Percentiles rank a stretch among this genome's conserved stretches.
phyloP scores from a whole-genome alignment of 1,140 invertebrate genomes.

The Drosophila guanche region DNA sequence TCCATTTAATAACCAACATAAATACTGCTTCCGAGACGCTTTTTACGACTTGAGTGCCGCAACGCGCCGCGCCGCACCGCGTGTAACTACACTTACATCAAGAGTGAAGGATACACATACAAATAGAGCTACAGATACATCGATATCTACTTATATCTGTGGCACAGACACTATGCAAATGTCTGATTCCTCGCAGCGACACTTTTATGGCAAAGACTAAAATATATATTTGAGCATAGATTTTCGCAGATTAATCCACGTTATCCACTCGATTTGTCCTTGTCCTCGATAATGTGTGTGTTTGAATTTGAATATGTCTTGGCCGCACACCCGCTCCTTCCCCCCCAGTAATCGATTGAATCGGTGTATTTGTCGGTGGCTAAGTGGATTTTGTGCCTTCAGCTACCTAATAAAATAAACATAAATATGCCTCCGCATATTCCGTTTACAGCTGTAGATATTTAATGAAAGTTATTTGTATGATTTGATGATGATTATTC shows the following conservation, averaged over 20 bases:
- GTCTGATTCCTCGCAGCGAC: conserved; percentile 55
- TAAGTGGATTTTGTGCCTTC: too few species aligned
- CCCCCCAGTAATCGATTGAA: too few species aligned
- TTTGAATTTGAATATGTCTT: conserved; percentile 59
- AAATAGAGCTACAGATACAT: conserved; percentile 8
- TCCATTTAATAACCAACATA: conserved; percentile 81
- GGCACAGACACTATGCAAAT: conserved; percentile 44
- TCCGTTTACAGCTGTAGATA: too few species aligned
- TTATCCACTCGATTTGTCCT: conserved; percentile 45
- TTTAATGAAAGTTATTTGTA: too few species aligned
- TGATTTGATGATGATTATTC: too few species aligned
- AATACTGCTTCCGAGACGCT: conserved; percentile 68
- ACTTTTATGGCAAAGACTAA: conserved; percentile 50
- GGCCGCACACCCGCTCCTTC: too few species aligned
- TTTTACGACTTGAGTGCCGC: conserved; percentile 70
- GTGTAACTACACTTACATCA: conserved; percentile 56
- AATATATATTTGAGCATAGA: conserved; percentile 28
- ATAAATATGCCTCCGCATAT: too few species aligned
- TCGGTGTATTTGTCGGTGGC: too few species aligned
- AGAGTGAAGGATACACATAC: conserved; percentile 23
- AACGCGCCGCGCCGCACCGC: conserved; percentile 13
- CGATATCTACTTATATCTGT: background rate
- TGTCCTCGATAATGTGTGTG: conserved; percentile 44
- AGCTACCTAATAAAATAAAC: too few species aligned
- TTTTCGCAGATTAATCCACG: conserved; percentile 70